Conservation (phyloP, 2,797 vertebrate genomes). For the Podarcis siculus region DNA sequence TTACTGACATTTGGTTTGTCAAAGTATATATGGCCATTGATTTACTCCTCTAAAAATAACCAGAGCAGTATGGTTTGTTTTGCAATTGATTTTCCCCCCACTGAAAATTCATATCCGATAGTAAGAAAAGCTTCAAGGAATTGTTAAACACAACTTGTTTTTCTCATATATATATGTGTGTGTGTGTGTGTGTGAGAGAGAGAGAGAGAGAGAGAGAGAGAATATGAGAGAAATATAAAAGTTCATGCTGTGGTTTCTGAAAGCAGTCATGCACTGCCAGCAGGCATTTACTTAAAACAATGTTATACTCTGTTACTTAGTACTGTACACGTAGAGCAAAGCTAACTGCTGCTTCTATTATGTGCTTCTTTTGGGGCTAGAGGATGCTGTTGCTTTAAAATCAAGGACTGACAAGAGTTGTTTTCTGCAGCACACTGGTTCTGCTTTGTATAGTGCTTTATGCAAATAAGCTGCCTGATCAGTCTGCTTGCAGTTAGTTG, state of each 20-base stretch:
- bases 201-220: too few species aligned
- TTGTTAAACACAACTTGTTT: neutral
- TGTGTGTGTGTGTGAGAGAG: too few species aligned
- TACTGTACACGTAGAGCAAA: neutral
- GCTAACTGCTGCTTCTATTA: neutral
- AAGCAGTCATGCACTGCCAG: neutral
- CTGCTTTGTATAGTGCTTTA: constrained; percentile 72
- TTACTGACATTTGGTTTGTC: neutral
- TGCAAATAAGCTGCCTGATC: constrained; percentile 80
- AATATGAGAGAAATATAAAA: neutral
- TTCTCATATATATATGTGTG: too few species aligned
- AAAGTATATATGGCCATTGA: neutral
- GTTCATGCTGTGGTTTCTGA: neutral
- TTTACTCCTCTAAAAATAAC: neutral
- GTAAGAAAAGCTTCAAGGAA: neutral
- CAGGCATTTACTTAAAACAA: neutral
- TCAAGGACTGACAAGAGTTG: constrained; percentile 60
- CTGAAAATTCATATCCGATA: neutral
- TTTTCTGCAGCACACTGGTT: constrained; percentile 50
- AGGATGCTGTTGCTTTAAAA: constrained; percentile 74
- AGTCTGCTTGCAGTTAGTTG: constrained; percentile 75
- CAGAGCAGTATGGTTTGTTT: neutral
- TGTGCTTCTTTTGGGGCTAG: constrained; percentile 16
- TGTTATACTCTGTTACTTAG: neutral
- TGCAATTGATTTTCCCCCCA: neutral